Evolutionary conservation across 1,140 invertebrate genomes (phyloP), one percentile per base, ranked within the genome.

Genomic region (Lithobius niger): DNA sequence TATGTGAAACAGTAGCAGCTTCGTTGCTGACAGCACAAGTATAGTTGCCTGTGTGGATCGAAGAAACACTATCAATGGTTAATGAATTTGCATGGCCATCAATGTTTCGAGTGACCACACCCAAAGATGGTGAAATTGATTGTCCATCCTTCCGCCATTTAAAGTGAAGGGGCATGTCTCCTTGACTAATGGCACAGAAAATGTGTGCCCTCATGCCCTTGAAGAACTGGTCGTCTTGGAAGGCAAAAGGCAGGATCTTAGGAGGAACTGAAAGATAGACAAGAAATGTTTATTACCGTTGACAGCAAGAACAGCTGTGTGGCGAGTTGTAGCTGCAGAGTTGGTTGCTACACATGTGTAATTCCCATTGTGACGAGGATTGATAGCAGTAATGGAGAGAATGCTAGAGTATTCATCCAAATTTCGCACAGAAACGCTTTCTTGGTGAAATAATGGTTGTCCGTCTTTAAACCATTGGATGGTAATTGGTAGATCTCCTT

Each of bases 41-140:
- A 70, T 92, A 92, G 71, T 91, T 89, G 3, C 86, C 86, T 3
- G 84, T 84, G 65, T 88, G 85, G 65, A 83, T 81, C 0, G 86
- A 82, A 13, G 79, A 77, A 16, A 86, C 84, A 59, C 83, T 81
- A 62, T 91, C 86, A 61, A 95, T 91, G 57, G 89, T 83, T 60
- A 96, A 77, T 52, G 84, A 84, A 54, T 86, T 86, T 50, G 88
- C 89, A 71, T 89, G 92, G 67, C 86, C 85, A 67, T 91, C 87
- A 66, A 86, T 76, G 52, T 80, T 69, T 59, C 83, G 74, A 56
- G 79, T 77, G 15, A 78, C 67, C 25, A 77, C 74, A 28, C 78
- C 75, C 62, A 74, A 66, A 53, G 71, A 65, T 21, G 56, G 52
- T 66, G 66, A 66, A 43, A 70, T 66, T 36, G 82, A 77, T 2